Evolutionary conservation across 2,888 invertebrate species (phyloP), one percentile per base, ranked within the genome.

Genomic region (Glyphotaelius pellucidus): DNA sequence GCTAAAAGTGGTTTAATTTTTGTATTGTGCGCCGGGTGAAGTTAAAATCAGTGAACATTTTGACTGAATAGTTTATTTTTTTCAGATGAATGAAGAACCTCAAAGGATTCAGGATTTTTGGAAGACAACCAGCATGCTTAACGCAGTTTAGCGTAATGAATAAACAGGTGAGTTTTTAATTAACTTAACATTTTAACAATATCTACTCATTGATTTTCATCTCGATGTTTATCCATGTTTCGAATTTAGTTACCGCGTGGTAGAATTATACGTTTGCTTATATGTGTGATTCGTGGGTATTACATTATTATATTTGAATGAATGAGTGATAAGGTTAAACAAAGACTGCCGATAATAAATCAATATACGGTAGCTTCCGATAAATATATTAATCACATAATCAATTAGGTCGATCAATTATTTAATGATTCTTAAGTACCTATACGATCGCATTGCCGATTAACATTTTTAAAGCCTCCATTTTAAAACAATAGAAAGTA

Each of bases 121-220:
- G 30, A 80, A 67, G 67, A 90, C 19, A 85, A 31, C 31, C 32
- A 42, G 11, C 38, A 52, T 35, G 90, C 35, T 90, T 35, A 47
- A 25, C 83, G 52, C 80, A 90, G 31, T 90, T 35, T 80, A 84
- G 15, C 90, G 90, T 90, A 90, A 90, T 90, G 90, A 90, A 42
- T 90, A 84, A 90, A 19, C 35, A 90, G 90, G 90, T 85, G 42
- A 84, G 85, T 81, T 25, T 25, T 83, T 35, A 32, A 35, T 35
- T 47, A 30, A 25, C 14, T 38, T 67, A 19, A 12, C 3, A 87
- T 67, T 87, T 87, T 19, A 19, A 67, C 9, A 52, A 11, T 3
- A 38, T 47, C n/a, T n/a, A 19, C 0, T 52, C 0, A 19, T 19
- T 52, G 52, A 52, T 52, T 52, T 15, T 52, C 15, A 5, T 52